Evolutionary conservation across 2,797 vertebrate species (phyloP), one percentile per base, ranked within the genome.

Genomic region (Acanthurus leucopareius): DNA sequence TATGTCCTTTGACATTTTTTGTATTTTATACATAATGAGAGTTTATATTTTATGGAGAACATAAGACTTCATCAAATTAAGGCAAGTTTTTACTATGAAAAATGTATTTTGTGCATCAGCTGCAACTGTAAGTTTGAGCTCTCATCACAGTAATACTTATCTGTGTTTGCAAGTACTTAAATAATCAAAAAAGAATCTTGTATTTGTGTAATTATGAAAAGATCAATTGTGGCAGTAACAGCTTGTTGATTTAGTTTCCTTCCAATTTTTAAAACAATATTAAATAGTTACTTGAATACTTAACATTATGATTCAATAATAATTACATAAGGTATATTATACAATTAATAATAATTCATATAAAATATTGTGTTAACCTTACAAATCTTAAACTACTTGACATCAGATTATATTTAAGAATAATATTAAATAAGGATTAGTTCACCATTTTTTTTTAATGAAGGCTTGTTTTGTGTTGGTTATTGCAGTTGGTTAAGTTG

Each of bases 351-450:
- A 25, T 65, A 5, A 80, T 61, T 51, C 13, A 53, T 56, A 15
- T 17, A 32, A 32, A 79, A 53, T 16, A 10, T 52, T 56, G 5
- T 59, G 7, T n/a, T 19, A 32, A 32, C 68, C 58, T 40, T 59
- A 66, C 60, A 17, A 56, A 73, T 53, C 25, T 42, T 42, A 19
- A 61, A n/a, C 60, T 32, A 65, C 8, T 66, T 59, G 48, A 15
- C 9, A 42, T 17, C 1, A 48, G 47, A 48, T 54, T 11, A 49
- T 28, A 15, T 49, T 76, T 70, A 77, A 72, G 53, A 65, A 22
- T 68, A 17, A 73, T 71, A 83, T 81, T 75, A 85, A 90, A 85
- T 85, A 75, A 79, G 68, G 77, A 92, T 87, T 88, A 89, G 53
- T 88, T 90, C 81, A 90, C 86, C 70, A 65, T 82, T 72, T 76